Evolutionary conservation across 2,113 vertebrate genomes (phyloP).

Genomic region (Calcarius ornatus): DNA sequence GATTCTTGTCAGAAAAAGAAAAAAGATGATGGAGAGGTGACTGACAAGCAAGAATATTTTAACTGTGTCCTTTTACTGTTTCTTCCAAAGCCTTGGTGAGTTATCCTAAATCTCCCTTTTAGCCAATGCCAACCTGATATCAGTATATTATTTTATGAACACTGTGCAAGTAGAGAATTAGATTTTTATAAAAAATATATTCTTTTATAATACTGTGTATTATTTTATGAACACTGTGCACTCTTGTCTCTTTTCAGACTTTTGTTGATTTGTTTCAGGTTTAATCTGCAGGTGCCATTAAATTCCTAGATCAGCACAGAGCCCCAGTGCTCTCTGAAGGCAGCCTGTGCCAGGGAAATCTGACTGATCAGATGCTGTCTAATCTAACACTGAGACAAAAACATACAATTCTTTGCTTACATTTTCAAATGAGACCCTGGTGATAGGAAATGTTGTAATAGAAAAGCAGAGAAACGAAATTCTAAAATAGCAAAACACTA

Average conservation of each 20-base stretch:
- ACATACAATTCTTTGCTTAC: background rate
- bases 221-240: background rate
- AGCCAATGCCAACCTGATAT: background rate
- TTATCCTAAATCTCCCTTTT: background rate
- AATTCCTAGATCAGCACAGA: background rate
- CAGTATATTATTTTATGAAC: background rate
- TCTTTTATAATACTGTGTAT: background rate
- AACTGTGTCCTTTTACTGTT: background rate
- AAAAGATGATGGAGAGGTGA: background rate
- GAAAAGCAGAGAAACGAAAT: background rate
- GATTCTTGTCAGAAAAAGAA: background rate
- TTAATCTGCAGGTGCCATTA: background rate
- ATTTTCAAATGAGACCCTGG: background rate
- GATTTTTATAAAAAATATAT: background rate
- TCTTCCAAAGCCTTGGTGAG: background rate
- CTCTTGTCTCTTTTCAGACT: background rate
- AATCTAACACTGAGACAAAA: background rate
- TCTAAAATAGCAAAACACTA: background rate
- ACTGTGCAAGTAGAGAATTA: background rate
- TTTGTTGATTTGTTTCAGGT: background rate
- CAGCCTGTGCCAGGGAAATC: background rate
- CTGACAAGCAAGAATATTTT: background rate
- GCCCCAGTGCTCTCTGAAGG: background rate
- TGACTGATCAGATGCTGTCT: background rate
- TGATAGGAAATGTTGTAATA: background rate